Base-by-base conservation (phyloP, 2,113 vertebrate species). In the Otus sunia region DNA sequence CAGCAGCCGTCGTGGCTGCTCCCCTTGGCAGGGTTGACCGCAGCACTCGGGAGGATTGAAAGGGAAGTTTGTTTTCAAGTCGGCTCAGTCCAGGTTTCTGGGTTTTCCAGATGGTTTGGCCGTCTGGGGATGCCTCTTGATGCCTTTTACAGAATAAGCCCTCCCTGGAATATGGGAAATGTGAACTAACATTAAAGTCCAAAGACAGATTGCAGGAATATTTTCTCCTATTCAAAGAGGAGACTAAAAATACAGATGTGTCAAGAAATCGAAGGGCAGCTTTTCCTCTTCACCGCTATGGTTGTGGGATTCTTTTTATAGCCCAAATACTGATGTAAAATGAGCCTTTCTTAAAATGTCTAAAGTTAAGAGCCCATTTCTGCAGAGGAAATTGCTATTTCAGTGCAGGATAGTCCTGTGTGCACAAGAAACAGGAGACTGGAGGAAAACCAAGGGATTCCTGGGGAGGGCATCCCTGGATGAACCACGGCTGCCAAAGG, bases 61-160 rank as follows among this genome's bases (percentile, higher is more conserved):
- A 88, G 52, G 85, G 72, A 95, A 90, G 63, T 79, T 76, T 69
- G 78, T 49, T 76, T 76, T 29, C 79, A 43, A 93, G 77, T 9
- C 78, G 36, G 76, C 52, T 71, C 52, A 6, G 34, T 67, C 79
- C 92, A 60, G 58, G 53, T 64, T 67, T 85, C 58, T 37, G 94
- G 83, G 10, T 68, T 96, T 95, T 96, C 86, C 97, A 95, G 91
- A 91, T 95, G 94, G 73, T 94, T 94, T 91, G 71, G 89, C 80
- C 3, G 41, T 49, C 83, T 85, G 91, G 88, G 92, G 94, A 69
- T 87, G 84, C 71, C 66, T 94, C 93, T 58, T 90, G 86, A 94
- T 95, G 69, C 80, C 74, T 96, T 96, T 92, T 71, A 8, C 83
- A 91, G 94, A 92, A 62, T 0, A 1, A 91, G 76, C 69, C 80